These are phyloP conservation scores for Tetramorium simillimum DNA, from an alignment of 1,140 invertebrate genomes.

Conservation along the genomic window DNA sequence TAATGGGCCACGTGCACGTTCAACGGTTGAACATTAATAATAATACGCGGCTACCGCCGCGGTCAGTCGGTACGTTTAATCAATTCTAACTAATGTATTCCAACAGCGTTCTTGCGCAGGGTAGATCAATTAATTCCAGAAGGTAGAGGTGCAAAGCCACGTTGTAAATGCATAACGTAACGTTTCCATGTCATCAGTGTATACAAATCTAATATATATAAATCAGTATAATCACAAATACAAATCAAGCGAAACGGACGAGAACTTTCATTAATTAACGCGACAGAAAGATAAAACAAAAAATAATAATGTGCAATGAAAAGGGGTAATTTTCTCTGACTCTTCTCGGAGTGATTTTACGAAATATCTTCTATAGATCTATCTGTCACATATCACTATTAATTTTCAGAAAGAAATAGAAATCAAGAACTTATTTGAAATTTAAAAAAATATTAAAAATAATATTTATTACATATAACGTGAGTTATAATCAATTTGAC, in stretches of 20 bases:
- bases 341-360: not conserved
- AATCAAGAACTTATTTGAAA: not conserved
- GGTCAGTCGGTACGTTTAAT: constrained; percentile 78
- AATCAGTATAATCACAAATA: not conserved
- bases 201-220: not conserved
- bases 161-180: not conserved
- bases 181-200: not conserved
- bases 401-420: not conserved
- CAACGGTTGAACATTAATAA: constrained; percentile 77
- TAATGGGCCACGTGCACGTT: constrained; percentile 75
- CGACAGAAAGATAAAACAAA: not conserved
- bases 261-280: not conserved
- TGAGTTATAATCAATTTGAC: constrained; percentile 4
- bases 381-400: not conserved
- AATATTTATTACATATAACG: too few species aligned
- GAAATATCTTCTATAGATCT: not conserved
- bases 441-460: not conserved
- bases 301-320: not conserved
- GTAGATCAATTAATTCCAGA: not conserved
- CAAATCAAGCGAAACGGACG: not conserved
- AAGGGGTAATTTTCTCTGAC: too few species aligned
- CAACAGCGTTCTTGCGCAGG: not conserved
- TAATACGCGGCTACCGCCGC: constrained; percentile 77
- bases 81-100: constrained; percentile 39
- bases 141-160: not conserved